Percentiles rank a stretch among this genome's conserved stretches.
Conservation (phyloP, 2,888 invertebrate genomes). For the Tinea trinotella region DNA sequence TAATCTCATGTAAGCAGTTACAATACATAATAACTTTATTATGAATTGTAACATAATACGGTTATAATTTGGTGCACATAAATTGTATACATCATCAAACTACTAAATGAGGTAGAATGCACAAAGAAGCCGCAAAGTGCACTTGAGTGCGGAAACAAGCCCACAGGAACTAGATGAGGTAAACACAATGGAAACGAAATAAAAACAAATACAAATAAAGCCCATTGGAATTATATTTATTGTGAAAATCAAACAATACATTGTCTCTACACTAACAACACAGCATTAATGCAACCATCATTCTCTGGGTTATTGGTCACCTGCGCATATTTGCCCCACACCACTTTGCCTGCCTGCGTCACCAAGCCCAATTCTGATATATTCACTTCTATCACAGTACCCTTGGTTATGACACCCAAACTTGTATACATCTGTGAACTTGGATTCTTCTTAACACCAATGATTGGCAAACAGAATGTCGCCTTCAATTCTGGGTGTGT, state of each 20-base stretch:
- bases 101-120: too few relatives aligned
- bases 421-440: constrained; percentile 97
- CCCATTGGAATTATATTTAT: constrained; percentile 8
- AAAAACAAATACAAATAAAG: constrained; percentile 1
- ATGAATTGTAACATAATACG: too few relatives aligned
- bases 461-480: constrained; percentile 96
- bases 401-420: constrained; percentile 98
- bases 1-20: too few relatives aligned
- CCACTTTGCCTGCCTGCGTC: constrained; percentile 98
- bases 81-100: too few relatives aligned
- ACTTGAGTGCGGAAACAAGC: too few relatives aligned
- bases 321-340: constrained; percentile 99
- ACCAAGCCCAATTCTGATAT: constrained; percentile 98
- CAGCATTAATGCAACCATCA: constrained; percentile 99
- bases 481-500: constrained; percentile 99
- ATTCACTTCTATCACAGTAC: constrained; percentile 97
- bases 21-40: too few relatives aligned
- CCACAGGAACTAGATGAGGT: too few relatives aligned
- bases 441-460: constrained; percentile 99
- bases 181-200: background rate
- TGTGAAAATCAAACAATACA: background rate
- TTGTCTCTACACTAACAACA: constrained; percentile 87
- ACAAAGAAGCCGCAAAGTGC: too few relatives aligned
- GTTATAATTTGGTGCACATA: too few relatives aligned
- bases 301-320: constrained; percentile 99